Evolutionary conservation across 92 coral and sea anemone genomes (phyloP), one percentile per base, ranked within the genome.

Genomic region (Desmophyllum pertusum): DNA sequence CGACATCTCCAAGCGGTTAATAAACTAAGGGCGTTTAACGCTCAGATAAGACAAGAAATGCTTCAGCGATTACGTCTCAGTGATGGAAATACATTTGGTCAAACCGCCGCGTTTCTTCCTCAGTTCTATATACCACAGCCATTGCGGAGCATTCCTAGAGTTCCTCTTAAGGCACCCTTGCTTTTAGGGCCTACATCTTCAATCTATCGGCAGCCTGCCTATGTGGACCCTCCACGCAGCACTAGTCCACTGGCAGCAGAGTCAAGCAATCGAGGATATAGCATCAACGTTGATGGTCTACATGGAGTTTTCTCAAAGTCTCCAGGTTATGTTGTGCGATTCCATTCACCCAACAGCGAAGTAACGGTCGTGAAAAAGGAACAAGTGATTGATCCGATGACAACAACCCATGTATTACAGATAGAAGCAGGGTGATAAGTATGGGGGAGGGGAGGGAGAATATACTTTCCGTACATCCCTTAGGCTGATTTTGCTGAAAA

Each of bases 341-440:
- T 84, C 62, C 75, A 84, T 37, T 75, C 87, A 5, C 81, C 81
- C 37, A 25, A 65, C 25, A 75, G 87, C n/a, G 87, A 84, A 35
- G 81, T 84, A 11, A 84, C 87, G 30, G 75, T 84, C 5, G 40
- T 48, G 15, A 84, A 84, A 48, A 84, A 52, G 53, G 66, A 27
- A 67, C 7, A 41, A 19, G 72, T 81, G 43, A 25, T 29, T 35
- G 45, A 19, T 8, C 51, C 76, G 21, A 38, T n/a, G 50, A 25
- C 30, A 55, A 23, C 63, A 59, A 8, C 65, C 9, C 27, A 4
- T 33, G 42, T 36, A 18, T 67, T 35, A 35, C 41, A 67, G 29
- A 35, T 35, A 19, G 43, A 67, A 21, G 73, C n/a, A 17, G 10
- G 18, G 3, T 25, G 15, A 35, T 18, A 18, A 67, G 11, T 4